phyloP scores from a whole-genome alignment of 2,113 vertebrate genomes.

The Nestor notabilis region DNA sequence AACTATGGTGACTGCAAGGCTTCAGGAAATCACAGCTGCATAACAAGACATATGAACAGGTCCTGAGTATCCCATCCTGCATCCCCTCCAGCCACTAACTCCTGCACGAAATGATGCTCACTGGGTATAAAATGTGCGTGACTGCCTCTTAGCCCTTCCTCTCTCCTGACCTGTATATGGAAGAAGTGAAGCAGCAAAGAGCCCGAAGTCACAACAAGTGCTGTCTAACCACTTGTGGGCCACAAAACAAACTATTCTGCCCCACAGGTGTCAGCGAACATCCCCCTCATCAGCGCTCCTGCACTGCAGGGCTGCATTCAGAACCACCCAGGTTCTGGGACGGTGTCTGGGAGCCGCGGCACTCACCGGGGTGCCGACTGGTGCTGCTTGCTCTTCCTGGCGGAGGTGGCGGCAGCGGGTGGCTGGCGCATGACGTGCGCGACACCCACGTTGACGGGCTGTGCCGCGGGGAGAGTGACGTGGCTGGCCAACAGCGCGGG shows the following conservation, averaged over 20 bases:
- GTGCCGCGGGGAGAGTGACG: conserved; percentile 90
- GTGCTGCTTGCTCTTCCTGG: conserved; percentile 94
- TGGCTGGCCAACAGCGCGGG: conserved; percentile 91
- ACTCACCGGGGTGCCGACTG: conserved; percentile 88
- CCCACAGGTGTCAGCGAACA: accelerated
- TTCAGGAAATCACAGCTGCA: neutral
- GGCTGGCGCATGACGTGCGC: conserved; percentile 98
- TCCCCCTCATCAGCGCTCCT: accelerated
- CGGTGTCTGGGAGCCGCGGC: neutral
- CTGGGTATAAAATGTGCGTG: neutral
- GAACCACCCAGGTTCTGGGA: accelerated
- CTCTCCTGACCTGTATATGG: neutral
- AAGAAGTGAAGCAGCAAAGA: neutral
- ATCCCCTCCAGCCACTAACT: neutral
- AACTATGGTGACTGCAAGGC: accelerated
- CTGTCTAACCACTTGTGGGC: accelerated
- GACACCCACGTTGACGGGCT: conserved; percentile 94
- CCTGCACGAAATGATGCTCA: neutral
- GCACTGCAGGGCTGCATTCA: accelerated
- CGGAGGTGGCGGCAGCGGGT: conserved; percentile 80
- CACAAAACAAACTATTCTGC: accelerated
- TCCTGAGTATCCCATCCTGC: neutral
- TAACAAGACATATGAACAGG: neutral
- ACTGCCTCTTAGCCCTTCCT: neutral
- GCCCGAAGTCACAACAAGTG: neutral